These are phyloP conservation scores for Mus musculus DNA, from an alignment of 2,113 vertebrate species.

Conservation along the genomic window GRCm39 chr6:90527001-90527500, in stretches of 20 bases:
- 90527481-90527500: rapidly evolving
- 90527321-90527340: background rate
- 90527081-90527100: background rate
- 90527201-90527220: background rate
- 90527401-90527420: background rate
- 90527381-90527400: background rate
- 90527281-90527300: background rate
- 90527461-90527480: background rate
- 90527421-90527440: background rate
- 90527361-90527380: background rate
- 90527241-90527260: background rate
- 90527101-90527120: background rate
- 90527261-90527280: background rate
- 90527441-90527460: background rate
- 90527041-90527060: background rate
- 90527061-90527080: background rate
- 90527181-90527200: background rate
- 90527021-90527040: background rate
- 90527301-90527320: background rate
- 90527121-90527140: background rate
- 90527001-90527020: background rate
- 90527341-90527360: background rate
- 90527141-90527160: background rate
- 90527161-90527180: background rate
- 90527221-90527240: no score